phyloP scores from a whole-genome alignment of 2,113 vertebrate genomes.

The Gracilinanus agilis region DNA sequence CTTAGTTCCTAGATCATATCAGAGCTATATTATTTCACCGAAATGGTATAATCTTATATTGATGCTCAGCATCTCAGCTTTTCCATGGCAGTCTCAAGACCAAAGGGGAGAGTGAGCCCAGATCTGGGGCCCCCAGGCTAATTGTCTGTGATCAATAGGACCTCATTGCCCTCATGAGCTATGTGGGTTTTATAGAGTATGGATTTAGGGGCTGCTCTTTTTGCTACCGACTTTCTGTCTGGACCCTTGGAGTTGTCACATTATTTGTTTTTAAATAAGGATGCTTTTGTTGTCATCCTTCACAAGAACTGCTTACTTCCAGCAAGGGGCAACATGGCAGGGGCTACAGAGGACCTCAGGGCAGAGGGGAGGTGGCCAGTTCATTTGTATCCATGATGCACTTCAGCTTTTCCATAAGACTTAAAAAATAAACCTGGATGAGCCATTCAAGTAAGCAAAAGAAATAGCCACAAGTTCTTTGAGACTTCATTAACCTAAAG shows the following conservation, averaged over 20 bases:
- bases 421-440: background rate
- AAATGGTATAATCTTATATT: background rate
- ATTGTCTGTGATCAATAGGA: conserved; percentile 42
- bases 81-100: background rate
- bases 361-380: background rate
- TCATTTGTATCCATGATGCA: background rate
- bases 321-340: background rate
- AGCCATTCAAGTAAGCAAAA: background rate
- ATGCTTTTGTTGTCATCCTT: conserved; percentile 47
- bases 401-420: conserved; percentile 22
- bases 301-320: conserved; percentile 40
- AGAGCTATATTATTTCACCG: background rate
- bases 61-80: background rate
- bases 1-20: background rate
- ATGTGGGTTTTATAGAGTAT: conserved; percentile 60
- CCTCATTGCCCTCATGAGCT: conserved; percentile 51
- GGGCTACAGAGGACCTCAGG: background rate
- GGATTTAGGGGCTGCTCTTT: conserved; percentile 61
- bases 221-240: conserved; percentile 66
- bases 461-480: background rate
- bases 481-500: conserved; percentile 18
- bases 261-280: conserved; percentile 57
- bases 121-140: conserved; percentile 11
- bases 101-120: background rate
- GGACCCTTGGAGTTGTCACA: conserved; percentile 6